Base-by-base conservation (phyloP, 2,797 vertebrate genomes). In the Macroramphosus scolopax region DNA sequence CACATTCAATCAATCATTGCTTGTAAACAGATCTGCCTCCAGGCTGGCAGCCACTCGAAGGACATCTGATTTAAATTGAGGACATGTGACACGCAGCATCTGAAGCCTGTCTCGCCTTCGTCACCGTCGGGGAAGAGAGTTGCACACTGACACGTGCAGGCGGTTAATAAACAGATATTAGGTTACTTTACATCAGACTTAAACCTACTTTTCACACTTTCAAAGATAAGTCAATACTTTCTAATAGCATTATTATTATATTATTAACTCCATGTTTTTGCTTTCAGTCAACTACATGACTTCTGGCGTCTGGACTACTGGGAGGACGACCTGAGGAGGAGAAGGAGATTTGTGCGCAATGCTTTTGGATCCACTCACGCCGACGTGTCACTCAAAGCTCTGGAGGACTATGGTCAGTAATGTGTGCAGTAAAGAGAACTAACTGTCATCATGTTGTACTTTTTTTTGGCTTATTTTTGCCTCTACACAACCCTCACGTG, bases 221-320 rank as follows among this genome's bases (percentile, higher is more conserved):
- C n/a, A n/a, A n/a, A n/a, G n/a, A n/a, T n/a, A n/a, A n/a, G n/a
- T n/a, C n/a, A n/a, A n/a, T n/a, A n/a, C n/a, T n/a, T n/a, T n/a
- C n/a, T n/a, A n/a, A n/a, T n/a, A n/a, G n/a, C n/a, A n/a, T n/a
- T n/a, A n/a, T n/a, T n/a, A n/a, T n/a, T n/a, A n/a, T n/a, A n/a
- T n/a, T n/a, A n/a, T n/a, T n/a, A n/a, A n/a, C n/a, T 60, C 29
- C 46, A 28, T 4, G 72, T 58, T 53, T 43, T 34, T 48, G 20
- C 32, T 70, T 49, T 6, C 72, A 99, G 97, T 82, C 95, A 96
- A 82, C 81, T 95, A 54, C 93, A 96, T 33, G 97, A 98, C 84
- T 99, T 97, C 88, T 99, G 97, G 97, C 95, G 97, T 51, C 85
- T 99, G 75, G 97, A 99, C 87, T 99, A 99, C 87, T 99, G 97